phyloP scores from a whole-genome alignment of 2,113 vertebrate species.

The Tragelaphus scriptus region DNA sequence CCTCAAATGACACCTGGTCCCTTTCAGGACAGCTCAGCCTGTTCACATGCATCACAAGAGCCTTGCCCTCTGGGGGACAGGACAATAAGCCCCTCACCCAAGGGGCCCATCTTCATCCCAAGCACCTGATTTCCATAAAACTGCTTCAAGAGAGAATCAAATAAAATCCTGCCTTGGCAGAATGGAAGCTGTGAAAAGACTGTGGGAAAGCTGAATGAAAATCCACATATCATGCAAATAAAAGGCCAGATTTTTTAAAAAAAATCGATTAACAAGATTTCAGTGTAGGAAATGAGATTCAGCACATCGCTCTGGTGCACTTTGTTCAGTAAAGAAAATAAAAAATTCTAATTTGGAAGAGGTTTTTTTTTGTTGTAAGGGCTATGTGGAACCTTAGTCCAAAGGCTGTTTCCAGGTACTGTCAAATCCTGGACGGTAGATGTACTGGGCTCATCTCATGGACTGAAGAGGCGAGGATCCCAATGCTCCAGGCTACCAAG shows the following conservation, averaged over 20 bases:
- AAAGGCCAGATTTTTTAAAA: neutral
- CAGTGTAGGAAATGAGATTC: neutral
- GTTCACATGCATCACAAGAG: neutral
- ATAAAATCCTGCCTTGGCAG: neutral
- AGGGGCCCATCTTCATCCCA: neutral
- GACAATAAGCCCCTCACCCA: neutral
- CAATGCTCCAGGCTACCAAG: neutral
- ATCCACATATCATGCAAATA: neutral
- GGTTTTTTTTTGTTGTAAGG: neutral
- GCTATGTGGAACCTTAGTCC: neutral
- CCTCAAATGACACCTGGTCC: neutral
- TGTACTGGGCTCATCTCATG: neutral
- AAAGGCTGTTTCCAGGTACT: neutral
- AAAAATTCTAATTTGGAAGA: neutral
- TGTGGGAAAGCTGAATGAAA: constrained; percentile 5
- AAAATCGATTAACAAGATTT: neutral
- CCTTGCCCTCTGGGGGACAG: neutral
- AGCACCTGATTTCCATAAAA: constrained; percentile 15
- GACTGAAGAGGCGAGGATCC: neutral
- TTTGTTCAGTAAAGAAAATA: neutral
- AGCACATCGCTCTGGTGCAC: neutral
- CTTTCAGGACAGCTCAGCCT: neutral
- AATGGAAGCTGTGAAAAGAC: neutral
- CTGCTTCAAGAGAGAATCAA: neutral
- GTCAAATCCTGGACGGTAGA: neutral